Conservation (phyloP, 1,140 invertebrate genomes). For the Helicorthomorpha holstii region DNA sequence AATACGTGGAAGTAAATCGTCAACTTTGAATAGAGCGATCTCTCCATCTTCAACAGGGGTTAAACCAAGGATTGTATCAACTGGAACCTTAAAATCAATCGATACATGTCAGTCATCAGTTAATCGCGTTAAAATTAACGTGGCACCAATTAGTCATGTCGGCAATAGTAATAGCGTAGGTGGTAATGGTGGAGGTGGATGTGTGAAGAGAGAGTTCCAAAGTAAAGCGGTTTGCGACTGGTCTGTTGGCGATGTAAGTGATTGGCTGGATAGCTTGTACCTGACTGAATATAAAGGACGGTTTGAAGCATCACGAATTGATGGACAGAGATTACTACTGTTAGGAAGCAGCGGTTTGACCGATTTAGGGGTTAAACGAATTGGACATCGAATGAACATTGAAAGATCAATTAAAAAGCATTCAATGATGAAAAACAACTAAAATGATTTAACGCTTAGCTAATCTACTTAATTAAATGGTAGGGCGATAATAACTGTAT, state of each 20-base stretch:
- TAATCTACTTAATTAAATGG: no score
- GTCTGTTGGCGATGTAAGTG: slow-evolving; percentile 30
- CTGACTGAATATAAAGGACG: slow-evolving; percentile 32
- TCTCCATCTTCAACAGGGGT: not conserved
- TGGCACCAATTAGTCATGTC: no score
- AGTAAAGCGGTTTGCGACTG: slow-evolving; percentile 29
- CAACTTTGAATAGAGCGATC: not conserved
- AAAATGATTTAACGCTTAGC: no score
- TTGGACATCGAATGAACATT: slow-evolving; percentile 36
- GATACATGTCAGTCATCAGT: no score
- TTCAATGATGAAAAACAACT: slow-evolving; percentile 4
- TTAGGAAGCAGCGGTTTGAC: slow-evolving; percentile 34
- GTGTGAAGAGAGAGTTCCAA: slow-evolving; percentile 14
- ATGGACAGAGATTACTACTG: slow-evolving; percentile 28
- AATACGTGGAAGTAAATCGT: not conserved
- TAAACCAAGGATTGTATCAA: not conserved
- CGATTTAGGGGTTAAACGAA: slow-evolving; percentile 33
- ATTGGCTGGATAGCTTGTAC: slow-evolving; percentile 33
- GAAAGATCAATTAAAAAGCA: slow-evolving; percentile 24
- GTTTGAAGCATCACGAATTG: slow-evolving; percentile 28
- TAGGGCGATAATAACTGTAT: no score
- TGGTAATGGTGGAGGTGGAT: not conserved
- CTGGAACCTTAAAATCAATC: no score
- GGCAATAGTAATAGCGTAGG: not conserved
- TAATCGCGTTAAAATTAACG: no score